Base-by-base conservation (phyloP, 2,113 vertebrate genomes). In the Larimichthys polyactis region DNA sequence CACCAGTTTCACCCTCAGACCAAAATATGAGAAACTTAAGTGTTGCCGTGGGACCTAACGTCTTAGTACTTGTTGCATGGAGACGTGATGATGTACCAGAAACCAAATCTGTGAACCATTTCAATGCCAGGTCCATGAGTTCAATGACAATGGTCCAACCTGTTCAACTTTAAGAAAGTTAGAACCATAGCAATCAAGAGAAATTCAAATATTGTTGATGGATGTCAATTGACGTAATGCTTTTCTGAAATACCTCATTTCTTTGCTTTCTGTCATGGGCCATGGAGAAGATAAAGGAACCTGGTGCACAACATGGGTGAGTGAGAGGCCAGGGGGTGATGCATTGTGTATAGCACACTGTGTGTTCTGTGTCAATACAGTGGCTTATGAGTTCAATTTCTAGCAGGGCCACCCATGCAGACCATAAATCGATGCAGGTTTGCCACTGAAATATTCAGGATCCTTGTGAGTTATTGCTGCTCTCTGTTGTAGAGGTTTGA, bases 331-430 rank as follows among this genome's bases (percentile, higher is more conserved):
- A 90, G 71, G 74, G 66, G 75, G 75, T 81, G 88, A 92, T 85
- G 84, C 59, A 92, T 92, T 89, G 79, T 73, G 80, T 43, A 16
- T 36, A 70, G 76, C 83, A 22, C 66, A 36, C 43, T 69, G 54
- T 82, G 63, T 81, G 62, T 85, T 89, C 77, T 87, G 62, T 83
- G 85, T 91, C 85, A 89, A 74, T 63, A 82, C 20, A 24, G 55
- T 48, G 65, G 44, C 15, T 91, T 57, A 83, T 15, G 48, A 79
- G 75, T 86, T 78, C 17, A 82, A 43, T 78, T 76, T 48, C 67
- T 22, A 63, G n/a, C 2, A 15, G 69, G 85, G 85, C 93, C 91
- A 91, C 93, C 90, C 91, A 91, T 60, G 81, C 78, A 70, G 87
- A 59, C 75, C 85, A 89, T 90, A 71, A 83, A 90, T 92, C 70